A percentile compares a stretch with the other conserved stretches of the same genome.
Conservation (phyloP, 2,113 vertebrate species). For the Cynoglossus semilaevis region DNA sequence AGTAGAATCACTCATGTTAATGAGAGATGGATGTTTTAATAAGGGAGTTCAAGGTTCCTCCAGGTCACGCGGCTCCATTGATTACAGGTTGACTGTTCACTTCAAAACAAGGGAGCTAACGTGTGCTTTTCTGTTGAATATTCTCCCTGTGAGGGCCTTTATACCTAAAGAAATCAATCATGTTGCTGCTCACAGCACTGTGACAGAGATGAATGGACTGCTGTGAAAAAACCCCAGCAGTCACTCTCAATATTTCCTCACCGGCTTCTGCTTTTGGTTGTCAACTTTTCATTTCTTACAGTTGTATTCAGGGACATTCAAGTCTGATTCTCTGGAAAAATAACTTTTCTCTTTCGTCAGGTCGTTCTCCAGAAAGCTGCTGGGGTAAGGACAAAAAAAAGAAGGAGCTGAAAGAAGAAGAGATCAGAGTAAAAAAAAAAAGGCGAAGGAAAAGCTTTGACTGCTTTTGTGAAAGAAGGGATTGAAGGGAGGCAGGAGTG, state of each 20-base stretch:
- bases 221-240: slow-evolving; percentile 45
- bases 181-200: neutral
- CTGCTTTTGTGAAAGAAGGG: slow-evolving; percentile 26
- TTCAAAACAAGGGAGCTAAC: neutral
- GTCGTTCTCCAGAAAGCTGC: slow-evolving; percentile 22
- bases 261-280: slow-evolving; percentile 35
- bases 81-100: neutral
- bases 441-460: slow-evolving; percentile 5
- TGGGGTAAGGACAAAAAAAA: slow-evolving; percentile 10
- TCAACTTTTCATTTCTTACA: slow-evolving; percentile 4
- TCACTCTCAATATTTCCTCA: slow-evolving; percentile 62
- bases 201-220: slow-evolving; percentile 33
- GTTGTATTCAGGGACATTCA: slow-evolving; percentile 43
- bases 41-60: neutral
- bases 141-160: neutral
- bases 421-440: slow-evolving; percentile 18
- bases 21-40: neutral
- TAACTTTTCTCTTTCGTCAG: slow-evolving; percentile 35
- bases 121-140: neutral
- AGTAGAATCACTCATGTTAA: neutral
- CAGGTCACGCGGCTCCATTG: neutral
- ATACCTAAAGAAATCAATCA: slow-evolving; percentile 1
- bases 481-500: slow-evolving; percentile 35
- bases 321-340: slow-evolving; percentile 23
- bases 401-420: slow-evolving; percentile 6